These are phyloP conservation scores for Centropus bengalensis DNA, from an alignment of 2,113 vertebrate genomes.

Conservation along the genomic window DNA sequence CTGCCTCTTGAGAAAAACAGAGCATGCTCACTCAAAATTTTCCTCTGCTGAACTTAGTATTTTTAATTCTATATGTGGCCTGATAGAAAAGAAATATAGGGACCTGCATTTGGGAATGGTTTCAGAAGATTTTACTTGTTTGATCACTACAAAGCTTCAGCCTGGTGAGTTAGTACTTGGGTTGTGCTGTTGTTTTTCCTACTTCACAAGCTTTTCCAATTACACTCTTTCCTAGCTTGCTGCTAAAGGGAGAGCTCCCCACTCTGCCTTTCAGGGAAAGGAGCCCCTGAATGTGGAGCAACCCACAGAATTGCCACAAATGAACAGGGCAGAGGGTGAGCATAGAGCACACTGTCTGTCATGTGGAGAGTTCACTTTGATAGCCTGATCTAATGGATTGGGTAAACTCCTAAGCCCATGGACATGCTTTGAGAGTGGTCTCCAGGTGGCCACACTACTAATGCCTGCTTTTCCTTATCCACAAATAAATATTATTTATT, in stretches of 20 bases:
- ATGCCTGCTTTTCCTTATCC: rapidly evolving
- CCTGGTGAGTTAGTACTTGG: background rate
- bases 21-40: background rate
- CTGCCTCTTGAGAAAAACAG: background rate
- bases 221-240: background rate
- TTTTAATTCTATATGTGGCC: background rate
- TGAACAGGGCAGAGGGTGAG: background rate
- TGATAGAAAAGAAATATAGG: background rate
- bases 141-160: background rate
- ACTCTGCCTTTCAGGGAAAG: background rate
- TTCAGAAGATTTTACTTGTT: background rate
- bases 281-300: background rate
- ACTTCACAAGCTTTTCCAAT: background rate
- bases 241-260: background rate
- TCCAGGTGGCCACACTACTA: background rate
- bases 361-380: rapidly evolving
- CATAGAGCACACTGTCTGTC: rapidly evolving
- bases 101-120: background rate
- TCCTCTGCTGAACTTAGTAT: background rate
- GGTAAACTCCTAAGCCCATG: background rate
- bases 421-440: background rate
- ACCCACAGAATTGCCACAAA: background rate
- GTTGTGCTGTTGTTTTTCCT: background rate
- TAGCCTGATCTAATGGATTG: background rate
- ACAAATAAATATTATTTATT: background rate